Base-by-base conservation (phyloP, 1,140 invertebrate species). In the Dinothrombium tinctorium region DNA sequence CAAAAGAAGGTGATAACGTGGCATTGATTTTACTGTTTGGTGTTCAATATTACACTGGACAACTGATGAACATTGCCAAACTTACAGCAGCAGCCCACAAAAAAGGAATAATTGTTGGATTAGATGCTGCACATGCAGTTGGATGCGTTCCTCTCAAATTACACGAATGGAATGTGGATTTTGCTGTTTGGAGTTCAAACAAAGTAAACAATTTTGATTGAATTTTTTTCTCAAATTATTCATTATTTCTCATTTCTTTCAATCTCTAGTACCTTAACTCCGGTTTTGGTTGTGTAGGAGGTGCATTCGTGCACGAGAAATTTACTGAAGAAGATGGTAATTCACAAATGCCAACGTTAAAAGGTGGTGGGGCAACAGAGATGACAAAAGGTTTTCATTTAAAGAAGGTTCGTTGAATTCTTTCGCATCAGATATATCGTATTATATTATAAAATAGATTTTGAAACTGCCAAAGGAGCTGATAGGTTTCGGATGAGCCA, bases 181-280 rank as follows among this genome's bases (percentile, higher is more conserved):
- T 72, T 58, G 71, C 68, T 11, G 61, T 59, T 44, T 73, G 70
- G 70, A 73, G 71, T 51, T 60, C 65, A 4, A 73, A 73, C 48
- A 73, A 71, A 55, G 65, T 68, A 48, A 46, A 44, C 41, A 6
- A 19, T 21, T 2, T n/a, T n/a, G n/a, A n/a, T n/a, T n/a, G n/a
- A n/a, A n/a, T n/a, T n/a, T n/a, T n/a, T n/a, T n/a, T n/a, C n/a
- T n/a, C 33, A 42, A 22, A 41, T 19, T 17, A 21, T 25, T 39
- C 28, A 9, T n/a, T 17, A 35, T 42, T n/a, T n/a, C n/a, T n/a
- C n/a, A n/a, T n/a, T n/a, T n/a, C n/a, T 45, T 37, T 46, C 29
- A 47, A 49, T 14, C 47, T n/a, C n/a, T n/a, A 69, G 64, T 72
- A 72, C 47, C 48, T 69, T 21, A 66, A 66, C 47, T 55, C 60